These are phyloP conservation scores for Ageneiosus marmoratus DNA, from an alignment of 2,113 vertebrate genomes.

Conservation along the genomic window DNA sequence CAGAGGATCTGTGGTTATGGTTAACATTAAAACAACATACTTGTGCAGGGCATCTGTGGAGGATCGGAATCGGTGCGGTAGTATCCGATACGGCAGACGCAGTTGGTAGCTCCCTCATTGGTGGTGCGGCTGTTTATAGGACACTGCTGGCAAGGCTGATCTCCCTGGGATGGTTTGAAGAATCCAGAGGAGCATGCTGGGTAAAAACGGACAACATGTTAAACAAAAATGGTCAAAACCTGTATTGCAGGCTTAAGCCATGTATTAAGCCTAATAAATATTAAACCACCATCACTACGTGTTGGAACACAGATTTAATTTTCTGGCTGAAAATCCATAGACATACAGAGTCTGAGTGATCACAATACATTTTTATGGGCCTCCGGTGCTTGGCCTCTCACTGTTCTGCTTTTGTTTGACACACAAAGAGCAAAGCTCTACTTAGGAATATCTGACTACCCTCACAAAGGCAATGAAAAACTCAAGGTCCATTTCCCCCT, in stretches of 20 bases:
- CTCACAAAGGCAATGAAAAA: conserved; percentile 44
- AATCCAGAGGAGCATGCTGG: conserved; percentile 86
- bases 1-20: not conserved
- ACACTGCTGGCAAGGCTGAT: conserved; percentile 83
- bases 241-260: no score
- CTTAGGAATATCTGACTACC: conserved; percentile 41
- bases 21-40: conserved; percentile 66
- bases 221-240: not conserved
- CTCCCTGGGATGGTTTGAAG: conserved; percentile 91
- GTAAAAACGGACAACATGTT: conserved; percentile 39
- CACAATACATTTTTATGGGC: conserved; percentile 39
- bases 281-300: conserved; percentile 17
- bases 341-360: not conserved
- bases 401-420: conserved; percentile 48
- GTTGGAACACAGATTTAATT: not conserved
- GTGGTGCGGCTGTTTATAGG: conserved; percentile 91
- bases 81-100: conserved; percentile 84
- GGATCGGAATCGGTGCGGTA: conserved; percentile 87
- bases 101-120: conserved; percentile 85
- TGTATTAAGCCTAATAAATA: not conserved
- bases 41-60: conserved; percentile 89
- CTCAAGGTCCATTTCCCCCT: conserved; percentile 26
- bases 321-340: conserved; percentile 12
- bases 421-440: conserved; percentile 40
- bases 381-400: conserved; percentile 28